Base-by-base conservation (phyloP, 2,888 invertebrate genomes). In the Gandaritis pyraliata region DNA sequence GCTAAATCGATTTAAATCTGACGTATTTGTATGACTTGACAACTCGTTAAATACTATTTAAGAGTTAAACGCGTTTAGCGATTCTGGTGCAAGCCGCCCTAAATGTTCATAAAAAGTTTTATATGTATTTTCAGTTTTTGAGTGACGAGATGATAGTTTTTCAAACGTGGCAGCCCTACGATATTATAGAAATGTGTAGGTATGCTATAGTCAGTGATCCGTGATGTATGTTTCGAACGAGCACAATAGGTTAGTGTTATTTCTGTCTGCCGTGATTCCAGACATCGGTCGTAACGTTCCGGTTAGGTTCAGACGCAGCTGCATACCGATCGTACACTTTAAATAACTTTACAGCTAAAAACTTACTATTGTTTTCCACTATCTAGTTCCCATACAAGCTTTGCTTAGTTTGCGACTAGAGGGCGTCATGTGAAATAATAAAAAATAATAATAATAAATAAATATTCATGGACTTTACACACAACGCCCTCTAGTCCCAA, bases 231-330 rank as follows among this genome's bases (percentile, higher is more conserved):
- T 81, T 80, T 73, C 72, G 80, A 77, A 77, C 73, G 78, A 69
- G 74, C 74, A 87, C 86, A 86, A 90, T 88, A 88, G 89, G 87
- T 86, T 83, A 86, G 68, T 69, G 85, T 85, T 90, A 90, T 90
- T 90, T 90, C 76, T 79, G 84, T 82, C 86, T 85, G 77, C 78
- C 68, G 64, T 70, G 74, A 75, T 77, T 82, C 80, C 82, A 83
- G 83, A 79, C 83, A 73, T 62, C 49, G 51, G 46, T 47, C 18
- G 59, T 55, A 55, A 58, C 58, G 54, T 56, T 60, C 49, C 55
- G 58, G 54, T 41, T 41, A 49, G n/a, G n/a, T n/a, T n/a, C 43
- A 59, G 29, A 16, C 64, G 18, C 52, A 59, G 56, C 47, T 52
- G 48, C 55, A 47, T 58, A 36, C 46, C 47, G 13, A 52, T 61